A percentile compares a stretch with the other conserved stretches of the same genome.
phyloP scores from a whole-genome alignment of 1,140 invertebrate species.

The Pristionchus pacificus region DNA sequence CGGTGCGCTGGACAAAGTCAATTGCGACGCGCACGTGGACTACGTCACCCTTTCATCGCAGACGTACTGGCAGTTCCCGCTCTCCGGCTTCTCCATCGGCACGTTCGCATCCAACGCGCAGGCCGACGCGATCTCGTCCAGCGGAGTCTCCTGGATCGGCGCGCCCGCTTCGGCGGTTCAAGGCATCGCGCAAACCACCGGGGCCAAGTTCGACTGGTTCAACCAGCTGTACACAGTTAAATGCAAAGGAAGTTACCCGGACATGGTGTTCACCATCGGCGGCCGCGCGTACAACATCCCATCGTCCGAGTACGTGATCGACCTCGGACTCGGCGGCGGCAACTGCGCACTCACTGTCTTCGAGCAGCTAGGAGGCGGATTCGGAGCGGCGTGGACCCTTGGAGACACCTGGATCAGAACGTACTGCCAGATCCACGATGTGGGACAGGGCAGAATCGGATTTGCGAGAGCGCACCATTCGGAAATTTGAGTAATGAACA shows the following conservation, averaged over 20 bases:
- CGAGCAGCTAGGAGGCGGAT: slow-evolving; percentile 21
- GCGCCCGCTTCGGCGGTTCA: slow-evolving; percentile 26
- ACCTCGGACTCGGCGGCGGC: slow-evolving; percentile 32
- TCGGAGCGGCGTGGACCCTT: slow-evolving; percentile 29
- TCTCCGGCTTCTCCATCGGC: slow-evolving; percentile 35
- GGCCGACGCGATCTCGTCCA: slow-evolving; percentile 46
- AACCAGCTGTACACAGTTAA: slow-evolving; percentile 27
- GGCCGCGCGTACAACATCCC: slow-evolving; percentile 33
- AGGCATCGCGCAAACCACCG: slow-evolving; percentile 31
- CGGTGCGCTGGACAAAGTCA: slow-evolving; percentile 41
- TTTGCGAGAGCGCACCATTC: slow-evolving; percentile 27
- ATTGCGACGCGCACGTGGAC: slow-evolving; percentile 39
- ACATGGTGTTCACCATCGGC: slow-evolving; percentile 40
- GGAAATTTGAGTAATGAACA: too few relatives aligned
- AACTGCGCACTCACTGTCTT: slow-evolving; percentile 32
- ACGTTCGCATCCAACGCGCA: slow-evolving; percentile 27
- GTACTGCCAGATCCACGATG: slow-evolving; percentile 35
- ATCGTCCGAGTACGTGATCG: slow-evolving; percentile 39
- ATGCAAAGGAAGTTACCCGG: slow-evolving; percentile 28
- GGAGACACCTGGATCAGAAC: slow-evolving; percentile 29
- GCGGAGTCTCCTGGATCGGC: slow-evolving; percentile 40
- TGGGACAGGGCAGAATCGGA: slow-evolving; percentile 30
- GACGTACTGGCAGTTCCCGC: slow-evolving; percentile 46
- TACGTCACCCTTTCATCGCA: slow-evolving; percentile 39
- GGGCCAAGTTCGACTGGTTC: slow-evolving; percentile 33